These are phyloP conservation scores for Cryptotis parvus DNA, from an alignment of 2,113 vertebrate genomes.

Conservation along the genomic window DNA sequence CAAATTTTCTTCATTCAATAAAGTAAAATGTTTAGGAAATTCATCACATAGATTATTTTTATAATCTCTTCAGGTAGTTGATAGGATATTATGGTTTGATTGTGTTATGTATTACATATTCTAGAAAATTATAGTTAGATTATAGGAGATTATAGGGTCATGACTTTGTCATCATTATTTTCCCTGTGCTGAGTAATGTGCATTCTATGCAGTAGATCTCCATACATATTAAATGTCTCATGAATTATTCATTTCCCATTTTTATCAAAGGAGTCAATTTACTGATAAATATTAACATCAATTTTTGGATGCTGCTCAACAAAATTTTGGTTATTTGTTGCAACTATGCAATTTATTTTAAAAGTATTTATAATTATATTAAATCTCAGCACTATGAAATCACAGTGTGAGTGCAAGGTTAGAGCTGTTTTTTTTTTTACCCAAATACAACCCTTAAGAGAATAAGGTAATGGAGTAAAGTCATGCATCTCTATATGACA, in stretches of 20 bases:
- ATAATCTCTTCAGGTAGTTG: conserved; percentile 36
- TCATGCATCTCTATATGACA: conserved; percentile 12
- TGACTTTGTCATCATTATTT: neutral
- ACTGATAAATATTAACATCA: neutral
- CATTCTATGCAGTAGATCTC: neutral
- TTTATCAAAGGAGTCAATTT: neutral
- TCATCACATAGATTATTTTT: neutral
- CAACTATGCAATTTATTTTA: conserved; percentile 52
- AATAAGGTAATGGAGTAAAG: conserved; percentile 15
- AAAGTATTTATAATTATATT: conserved; percentile 34
- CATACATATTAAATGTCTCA: neutral
- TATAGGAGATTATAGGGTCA: neutral
- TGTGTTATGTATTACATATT: neutral
- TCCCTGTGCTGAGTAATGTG: neutral
- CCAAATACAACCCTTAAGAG: neutral
- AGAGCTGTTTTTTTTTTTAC: neutral
- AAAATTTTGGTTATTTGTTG: neutral
- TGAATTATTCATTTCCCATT: neutral
- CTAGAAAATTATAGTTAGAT: neutral
- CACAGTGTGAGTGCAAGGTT: conserved; percentile 6
- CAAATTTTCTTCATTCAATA: conserved; percentile 27
- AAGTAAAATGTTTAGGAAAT: conserved; percentile 24
- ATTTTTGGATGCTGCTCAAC: neutral
- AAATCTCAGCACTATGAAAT: neutral
- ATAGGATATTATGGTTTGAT: neutral